phyloP scores from a whole-genome alignment of 2,797 vertebrate species.

The Eutrigla gurnardus region DNA sequence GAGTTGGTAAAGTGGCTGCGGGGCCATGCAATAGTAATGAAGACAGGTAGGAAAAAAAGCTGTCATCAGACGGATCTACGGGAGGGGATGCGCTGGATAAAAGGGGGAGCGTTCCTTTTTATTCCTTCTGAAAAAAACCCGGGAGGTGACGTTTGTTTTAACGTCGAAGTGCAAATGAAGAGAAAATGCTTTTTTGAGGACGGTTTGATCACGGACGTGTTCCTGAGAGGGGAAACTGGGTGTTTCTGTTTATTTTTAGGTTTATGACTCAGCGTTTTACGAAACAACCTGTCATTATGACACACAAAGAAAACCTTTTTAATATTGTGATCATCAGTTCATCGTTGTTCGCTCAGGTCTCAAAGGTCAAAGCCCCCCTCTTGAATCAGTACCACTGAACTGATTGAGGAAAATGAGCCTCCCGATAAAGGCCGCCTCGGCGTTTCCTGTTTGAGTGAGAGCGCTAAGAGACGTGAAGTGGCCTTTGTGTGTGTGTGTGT shows the following conservation, averaged over 20 bases:
- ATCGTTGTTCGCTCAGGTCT: slow-evolving; percentile 41
- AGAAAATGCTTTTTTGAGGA: slow-evolving; percentile 37
- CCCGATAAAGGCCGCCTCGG: slow-evolving; percentile 52
- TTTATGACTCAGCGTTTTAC: slow-evolving; percentile 20
- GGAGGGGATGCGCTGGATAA: slow-evolving; percentile 71
- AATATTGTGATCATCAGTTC: slow-evolving; percentile 45
- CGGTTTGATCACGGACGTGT: slow-evolving; percentile 49
- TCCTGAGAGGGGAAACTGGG: slow-evolving; percentile 9
- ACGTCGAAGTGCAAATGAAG: slow-evolving; percentile 53
- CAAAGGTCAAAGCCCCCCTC: slow-evolving; percentile 66
- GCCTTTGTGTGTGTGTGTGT: slow-evolving; percentile 46
- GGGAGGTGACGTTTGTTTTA: slow-evolving; percentile 66
- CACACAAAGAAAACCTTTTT: background rate
- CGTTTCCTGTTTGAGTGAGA: slow-evolving; percentile 50
- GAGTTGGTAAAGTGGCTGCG: slow-evolving; percentile 74
- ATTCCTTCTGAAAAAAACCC: slow-evolving; percentile 80
- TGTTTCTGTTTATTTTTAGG: slow-evolving; percentile 3
- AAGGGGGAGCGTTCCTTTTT: slow-evolving; percentile 76
- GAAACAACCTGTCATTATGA: background rate
- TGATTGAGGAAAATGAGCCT: slow-evolving; percentile 69
- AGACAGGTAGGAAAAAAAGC: slow-evolving; percentile 77
- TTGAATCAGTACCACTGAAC: slow-evolving; percentile 64
- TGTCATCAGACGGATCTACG: slow-evolving; percentile 77
- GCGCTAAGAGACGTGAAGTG: slow-evolving; percentile 54
- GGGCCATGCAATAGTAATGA: slow-evolving; percentile 87